phyloP scores from a whole-genome alignment of 2,888 invertebrate genomes.

The Cynaeus angustus region DNA sequence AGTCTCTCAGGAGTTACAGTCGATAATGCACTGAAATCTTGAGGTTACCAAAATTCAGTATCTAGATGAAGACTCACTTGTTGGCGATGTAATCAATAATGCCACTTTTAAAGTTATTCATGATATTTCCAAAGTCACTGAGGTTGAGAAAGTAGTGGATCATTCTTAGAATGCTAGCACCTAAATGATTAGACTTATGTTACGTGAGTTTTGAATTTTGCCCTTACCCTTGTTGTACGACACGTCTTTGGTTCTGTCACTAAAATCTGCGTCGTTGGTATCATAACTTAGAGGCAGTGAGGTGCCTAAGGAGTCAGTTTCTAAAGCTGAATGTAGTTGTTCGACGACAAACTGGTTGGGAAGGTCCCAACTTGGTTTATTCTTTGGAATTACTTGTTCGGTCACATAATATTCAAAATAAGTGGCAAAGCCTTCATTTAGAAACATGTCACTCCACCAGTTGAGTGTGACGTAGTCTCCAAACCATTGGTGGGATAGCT shows the following conservation, averaged over 20 bases:
- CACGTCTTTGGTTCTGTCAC: slow-evolving; percentile 78
- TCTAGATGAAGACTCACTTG: not conserved
- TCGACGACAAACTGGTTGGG: slow-evolving; percentile 81
- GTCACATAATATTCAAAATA: slow-evolving; percentile 79
- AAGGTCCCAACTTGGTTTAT: slow-evolving; percentile 74
- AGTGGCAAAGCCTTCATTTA: slow-evolving; percentile 84
- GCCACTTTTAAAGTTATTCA: slow-evolving; percentile 69
- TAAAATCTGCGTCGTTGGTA: slow-evolving; percentile 75
- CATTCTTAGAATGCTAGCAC: slow-evolving; percentile 74
- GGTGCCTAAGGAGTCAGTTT: slow-evolving; percentile 74
- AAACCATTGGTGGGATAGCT: slow-evolving; percentile 88
- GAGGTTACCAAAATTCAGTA: not conserved
- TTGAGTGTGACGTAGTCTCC: slow-evolving; percentile 84
- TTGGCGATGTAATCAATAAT: not conserved
- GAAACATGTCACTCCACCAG: slow-evolving; percentile 85
- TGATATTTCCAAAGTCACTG: slow-evolving; percentile 69
- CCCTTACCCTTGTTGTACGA: slow-evolving; percentile 82
- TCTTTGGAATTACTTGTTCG: not conserved
- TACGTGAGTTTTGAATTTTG: too few relatives aligned
- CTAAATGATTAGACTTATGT: too few relatives aligned
- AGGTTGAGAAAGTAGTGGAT: slow-evolving; percentile 76
- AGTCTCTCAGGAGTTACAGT: not conserved
- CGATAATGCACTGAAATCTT: not conserved
- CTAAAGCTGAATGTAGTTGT: slow-evolving; percentile 79
- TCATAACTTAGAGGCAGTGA: slow-evolving; percentile 76